A percentile compares a stretch with the other conserved stretches of the same genome.
These are phyloP conservation scores for Zelleria hepariella DNA, from an alignment of 2,888 invertebrate genomes.

Conservation along the genomic window DNA sequence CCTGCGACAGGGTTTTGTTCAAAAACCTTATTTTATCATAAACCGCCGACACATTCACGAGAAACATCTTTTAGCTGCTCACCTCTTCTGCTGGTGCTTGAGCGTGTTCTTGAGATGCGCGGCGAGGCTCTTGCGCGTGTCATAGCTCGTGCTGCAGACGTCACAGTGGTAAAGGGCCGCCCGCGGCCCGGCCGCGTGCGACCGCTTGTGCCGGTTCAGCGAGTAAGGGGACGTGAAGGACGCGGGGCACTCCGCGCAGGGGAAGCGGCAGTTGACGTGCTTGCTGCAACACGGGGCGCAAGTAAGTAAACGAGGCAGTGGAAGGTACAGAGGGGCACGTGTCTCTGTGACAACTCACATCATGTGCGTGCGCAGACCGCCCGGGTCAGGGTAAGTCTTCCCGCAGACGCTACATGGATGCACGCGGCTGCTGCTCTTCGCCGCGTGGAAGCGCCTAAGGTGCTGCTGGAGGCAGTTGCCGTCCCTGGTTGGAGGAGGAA, in stretches of 20 bases:
- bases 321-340: background rate
- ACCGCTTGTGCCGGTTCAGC: conserved; percentile 34
- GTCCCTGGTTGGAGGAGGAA: conserved; percentile 25
- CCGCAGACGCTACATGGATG: conserved; percentile 49
- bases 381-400: conserved; percentile 32
- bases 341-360: conserved; percentile 32
- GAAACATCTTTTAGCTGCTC: conserved; percentile 18
- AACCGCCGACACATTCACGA: too few relatives aligned
- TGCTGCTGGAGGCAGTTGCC: conserved; percentile 45
- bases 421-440: conserved; percentile 21
- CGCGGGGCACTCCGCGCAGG: conserved; percentile 33
- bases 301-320: background rate
- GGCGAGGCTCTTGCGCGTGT: conserved; percentile 30
- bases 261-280: conserved; percentile 46
- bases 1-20: too few relatives aligned
- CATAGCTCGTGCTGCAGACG: conserved; percentile 27
- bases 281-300: conserved; percentile 26
- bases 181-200: conserved; percentile 18
- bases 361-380: conserved; percentile 48
- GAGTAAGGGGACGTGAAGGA: conserved; percentile 49
- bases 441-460: conserved; percentile 37
- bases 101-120: conserved; percentile 34
- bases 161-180: conserved; percentile 22
- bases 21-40: too few relatives aligned
- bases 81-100: conserved; percentile 39